Conservation (phyloP, 2,797 vertebrate species). For the Parambassis ranga region DNA sequence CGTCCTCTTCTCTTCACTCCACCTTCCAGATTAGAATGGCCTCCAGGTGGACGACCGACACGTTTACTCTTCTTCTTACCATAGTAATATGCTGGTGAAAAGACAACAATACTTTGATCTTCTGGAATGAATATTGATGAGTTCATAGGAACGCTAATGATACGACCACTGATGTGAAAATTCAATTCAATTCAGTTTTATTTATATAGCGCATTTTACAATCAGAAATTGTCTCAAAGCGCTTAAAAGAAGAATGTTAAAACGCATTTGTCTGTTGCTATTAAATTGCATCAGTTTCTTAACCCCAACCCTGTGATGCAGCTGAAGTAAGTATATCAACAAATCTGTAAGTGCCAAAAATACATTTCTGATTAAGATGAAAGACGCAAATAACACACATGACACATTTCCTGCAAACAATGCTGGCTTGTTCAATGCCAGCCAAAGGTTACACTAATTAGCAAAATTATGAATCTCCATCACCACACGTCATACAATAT, state of each 20-base stretch:
- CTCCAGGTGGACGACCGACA: conserved; percentile 91
- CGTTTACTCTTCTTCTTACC: conserved; percentile 95
- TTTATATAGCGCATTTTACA: no score
- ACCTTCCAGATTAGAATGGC: conserved; percentile 92
- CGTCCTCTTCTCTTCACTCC: conserved; percentile 92
- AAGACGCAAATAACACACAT: not conserved
- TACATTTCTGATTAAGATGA: not conserved
- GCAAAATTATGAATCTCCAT: not conserved
- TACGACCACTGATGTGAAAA: no score
- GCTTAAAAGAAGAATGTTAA: no score
- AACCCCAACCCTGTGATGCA: not conserved
- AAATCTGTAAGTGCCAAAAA: not conserved
- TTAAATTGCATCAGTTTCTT: conserved; percentile 40
- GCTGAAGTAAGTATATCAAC: conserved; percentile 20
- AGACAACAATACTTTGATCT: no score
- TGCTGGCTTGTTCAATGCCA: not conserved
- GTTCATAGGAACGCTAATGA: no score
- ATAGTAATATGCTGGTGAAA: conserved; percentile 90
- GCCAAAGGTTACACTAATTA: not conserved
- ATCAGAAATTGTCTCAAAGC: no score
- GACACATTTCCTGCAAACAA: not conserved
- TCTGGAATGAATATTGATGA: no score
- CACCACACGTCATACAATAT: not conserved
- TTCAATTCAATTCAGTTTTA: no score
- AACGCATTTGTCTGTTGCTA: conserved; percentile 9